These are phyloP conservation scores for Nineta flava DNA, from an alignment of 2,888 invertebrate genomes.

Conservation along the genomic window DNA sequence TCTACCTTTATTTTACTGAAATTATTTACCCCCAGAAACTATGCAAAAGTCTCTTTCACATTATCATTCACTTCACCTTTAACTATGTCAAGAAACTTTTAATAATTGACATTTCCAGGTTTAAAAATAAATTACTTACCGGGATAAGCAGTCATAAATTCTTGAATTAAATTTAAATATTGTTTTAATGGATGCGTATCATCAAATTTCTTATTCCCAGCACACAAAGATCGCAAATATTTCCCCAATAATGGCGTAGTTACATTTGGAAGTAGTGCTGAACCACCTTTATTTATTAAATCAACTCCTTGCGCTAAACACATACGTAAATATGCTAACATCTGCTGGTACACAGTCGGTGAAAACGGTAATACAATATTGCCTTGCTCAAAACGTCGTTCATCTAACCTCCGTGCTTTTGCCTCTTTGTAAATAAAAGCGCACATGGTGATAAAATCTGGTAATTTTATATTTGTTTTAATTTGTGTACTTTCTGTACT, in stretches of 20 bases:
- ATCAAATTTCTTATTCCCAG: conserved; percentile 22
- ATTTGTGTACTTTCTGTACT: conserved; percentile 18
- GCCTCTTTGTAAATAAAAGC: conserved; percentile 53
- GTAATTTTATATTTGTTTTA: conserved; percentile 26
- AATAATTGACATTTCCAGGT: too few relatives aligned
- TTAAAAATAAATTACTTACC: conserved; percentile 27
- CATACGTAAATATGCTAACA: conserved; percentile 61
- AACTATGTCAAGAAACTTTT: too few relatives aligned
- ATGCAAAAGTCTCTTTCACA: too few relatives aligned
- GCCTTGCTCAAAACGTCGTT: conserved; percentile 30
- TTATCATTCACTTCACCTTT: too few relatives aligned
- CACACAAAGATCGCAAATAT: conserved; percentile 39
- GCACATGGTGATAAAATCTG: conserved; percentile 57
- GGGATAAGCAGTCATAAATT: conserved; percentile 46
- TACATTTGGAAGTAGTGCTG: conserved; percentile 44
- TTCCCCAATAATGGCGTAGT: conserved; percentile 47
- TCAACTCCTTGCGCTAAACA: conserved; percentile 53
- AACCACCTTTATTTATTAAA: conserved; percentile 34
- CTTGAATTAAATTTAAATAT: conserved; percentile 50
- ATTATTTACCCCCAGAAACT: too few relatives aligned
- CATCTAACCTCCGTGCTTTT: conserved; percentile 30
- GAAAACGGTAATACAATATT: conserved; percentile 57
- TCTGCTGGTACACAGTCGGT: conserved; percentile 56
- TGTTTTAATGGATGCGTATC: conserved; percentile 42
- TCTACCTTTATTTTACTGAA: too few relatives aligned